A percentile compares a stretch with the other conserved stretches of the same genome.
Conservation (phyloP, 2,888 invertebrate genomes). For the Ochropleura plecta region DNA sequence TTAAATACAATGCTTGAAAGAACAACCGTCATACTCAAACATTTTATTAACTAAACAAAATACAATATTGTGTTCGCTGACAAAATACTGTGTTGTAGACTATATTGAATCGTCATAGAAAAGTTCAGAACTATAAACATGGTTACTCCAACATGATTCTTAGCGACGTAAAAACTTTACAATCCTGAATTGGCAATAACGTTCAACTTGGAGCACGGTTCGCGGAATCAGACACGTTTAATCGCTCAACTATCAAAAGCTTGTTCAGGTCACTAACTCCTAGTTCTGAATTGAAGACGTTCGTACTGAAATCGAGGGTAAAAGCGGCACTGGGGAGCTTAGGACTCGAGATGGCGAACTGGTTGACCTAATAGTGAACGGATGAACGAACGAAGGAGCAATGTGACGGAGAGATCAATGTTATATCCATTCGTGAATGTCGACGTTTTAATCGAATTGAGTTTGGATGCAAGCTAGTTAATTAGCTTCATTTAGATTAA, state of each 20-base stretch:
- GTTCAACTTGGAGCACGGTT: slow-evolving; percentile 55
- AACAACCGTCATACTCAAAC: neutral
- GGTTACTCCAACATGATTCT: slow-evolving; percentile 5
- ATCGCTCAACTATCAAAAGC: slow-evolving; percentile 82
- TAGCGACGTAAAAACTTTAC: slow-evolving; percentile 44
- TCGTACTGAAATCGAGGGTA: slow-evolving; percentile 77
- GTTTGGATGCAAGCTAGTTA: slow-evolving; percentile 1
- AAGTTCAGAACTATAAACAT: slow-evolving; percentile 2
- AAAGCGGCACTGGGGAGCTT: slow-evolving; percentile 70
- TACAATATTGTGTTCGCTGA: too few relatives aligned
- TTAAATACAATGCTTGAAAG: neutral
- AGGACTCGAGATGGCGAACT: slow-evolving; percentile 66
- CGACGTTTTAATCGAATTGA: slow-evolving; percentile 42
- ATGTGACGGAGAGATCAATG: slow-evolving; percentile 23
- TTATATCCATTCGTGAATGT: slow-evolving; percentile 31
- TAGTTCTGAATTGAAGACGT: slow-evolving; percentile 75
- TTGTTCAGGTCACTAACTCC: slow-evolving; percentile 81
- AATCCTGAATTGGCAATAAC: slow-evolving; percentile 52
- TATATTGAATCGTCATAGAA: neutral
- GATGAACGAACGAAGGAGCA: slow-evolving; percentile 57
- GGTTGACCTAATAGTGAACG: slow-evolving; percentile 66
- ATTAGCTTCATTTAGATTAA: slow-evolving; percentile 29
- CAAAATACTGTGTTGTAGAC: neutral
- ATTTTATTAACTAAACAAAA: neutral
- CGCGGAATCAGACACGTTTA: slow-evolving; percentile 72